phyloP scores from a whole-genome alignment of 2,113 vertebrate species.

The Labrus mixtus region DNA sequence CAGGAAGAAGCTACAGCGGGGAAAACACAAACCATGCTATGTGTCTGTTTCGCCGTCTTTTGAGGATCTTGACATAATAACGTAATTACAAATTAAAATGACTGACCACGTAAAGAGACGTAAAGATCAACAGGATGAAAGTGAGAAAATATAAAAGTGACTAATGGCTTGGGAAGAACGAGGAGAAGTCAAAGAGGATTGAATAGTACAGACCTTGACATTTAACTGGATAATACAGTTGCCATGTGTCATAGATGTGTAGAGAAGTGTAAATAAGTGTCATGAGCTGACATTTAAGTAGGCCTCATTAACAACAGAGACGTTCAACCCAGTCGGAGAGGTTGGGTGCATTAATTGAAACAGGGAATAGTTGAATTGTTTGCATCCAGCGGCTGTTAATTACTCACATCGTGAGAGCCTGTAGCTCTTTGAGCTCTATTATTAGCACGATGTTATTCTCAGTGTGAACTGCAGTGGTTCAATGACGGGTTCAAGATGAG shows the following conservation, averaged over 20 bases:
- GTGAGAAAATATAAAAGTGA: not conserved
- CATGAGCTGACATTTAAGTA: conserved; percentile 37
- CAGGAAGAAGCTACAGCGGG: too few species aligned
- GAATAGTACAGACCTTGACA: not conserved
- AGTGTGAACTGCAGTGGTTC: not conserved
- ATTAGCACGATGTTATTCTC: conserved; percentile 28
- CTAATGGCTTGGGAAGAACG: not conserved
- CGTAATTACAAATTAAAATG: not conserved
- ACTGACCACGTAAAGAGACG: not conserved
- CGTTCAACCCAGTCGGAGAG: conserved; percentile 10
- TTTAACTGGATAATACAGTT: not conserved
- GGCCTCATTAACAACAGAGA: conserved; percentile 15
- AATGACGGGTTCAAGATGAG: not conserved
- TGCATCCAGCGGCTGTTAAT: conserved; percentile 28
- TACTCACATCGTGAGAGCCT: conserved; percentile 19
- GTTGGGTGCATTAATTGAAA: conserved; percentile 9
- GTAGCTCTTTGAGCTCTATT: conserved; percentile 20
- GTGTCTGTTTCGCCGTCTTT: too few species aligned
- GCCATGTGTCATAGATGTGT: not conserved
- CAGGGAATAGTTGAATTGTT: conserved; percentile 23
- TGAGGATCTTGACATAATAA: too few species aligned
- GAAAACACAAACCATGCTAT: too few species aligned
- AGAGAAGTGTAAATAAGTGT: conserved; percentile 32
- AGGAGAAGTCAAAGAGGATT: not conserved
- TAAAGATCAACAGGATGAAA: not conserved